Evolutionary conservation across 2,113 vertebrate genomes (phyloP).

Genomic region (Trogon melanurus): DNA sequence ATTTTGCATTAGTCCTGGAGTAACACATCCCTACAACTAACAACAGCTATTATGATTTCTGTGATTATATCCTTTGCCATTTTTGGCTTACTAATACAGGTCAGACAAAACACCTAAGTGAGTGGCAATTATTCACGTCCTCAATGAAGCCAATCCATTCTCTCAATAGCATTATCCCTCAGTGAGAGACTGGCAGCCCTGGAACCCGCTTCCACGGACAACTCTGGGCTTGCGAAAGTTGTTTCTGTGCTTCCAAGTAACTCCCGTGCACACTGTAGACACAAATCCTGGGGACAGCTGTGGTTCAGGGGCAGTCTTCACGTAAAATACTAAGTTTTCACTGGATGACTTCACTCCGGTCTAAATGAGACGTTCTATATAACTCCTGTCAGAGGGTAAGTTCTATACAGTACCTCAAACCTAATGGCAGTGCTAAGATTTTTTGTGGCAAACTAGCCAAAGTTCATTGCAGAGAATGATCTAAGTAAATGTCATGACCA

Average conservation of each 20-base stretch:
- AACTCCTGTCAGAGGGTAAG: neutral
- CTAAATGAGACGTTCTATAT: neutral
- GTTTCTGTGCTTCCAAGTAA: neutral
- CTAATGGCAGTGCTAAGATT: neutral
- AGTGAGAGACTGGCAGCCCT: neutral
- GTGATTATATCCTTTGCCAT: neutral
- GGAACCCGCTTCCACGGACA: neutral
- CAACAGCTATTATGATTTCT: neutral
- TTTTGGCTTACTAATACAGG: neutral
- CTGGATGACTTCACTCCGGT: neutral
- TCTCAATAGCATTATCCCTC: neutral
- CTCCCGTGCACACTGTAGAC: accelerated
- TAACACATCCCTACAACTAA: neutral
- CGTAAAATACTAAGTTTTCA: neutral
- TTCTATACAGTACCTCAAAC: neutral
- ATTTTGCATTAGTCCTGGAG: neutral
- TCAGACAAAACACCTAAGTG: neutral
- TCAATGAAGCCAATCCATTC: neutral
- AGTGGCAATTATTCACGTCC: neutral
- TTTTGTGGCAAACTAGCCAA: neutral
- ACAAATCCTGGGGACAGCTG: neutral
- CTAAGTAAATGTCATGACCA: neutral
- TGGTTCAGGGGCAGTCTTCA: neutral
- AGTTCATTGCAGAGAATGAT: neutral
- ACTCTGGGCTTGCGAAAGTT: neutral